Evolutionary conservation across 2,888 invertebrate species (phyloP), one percentile per base, ranked within the genome.

Genomic region (Lacanobia wlatinum): DNA sequence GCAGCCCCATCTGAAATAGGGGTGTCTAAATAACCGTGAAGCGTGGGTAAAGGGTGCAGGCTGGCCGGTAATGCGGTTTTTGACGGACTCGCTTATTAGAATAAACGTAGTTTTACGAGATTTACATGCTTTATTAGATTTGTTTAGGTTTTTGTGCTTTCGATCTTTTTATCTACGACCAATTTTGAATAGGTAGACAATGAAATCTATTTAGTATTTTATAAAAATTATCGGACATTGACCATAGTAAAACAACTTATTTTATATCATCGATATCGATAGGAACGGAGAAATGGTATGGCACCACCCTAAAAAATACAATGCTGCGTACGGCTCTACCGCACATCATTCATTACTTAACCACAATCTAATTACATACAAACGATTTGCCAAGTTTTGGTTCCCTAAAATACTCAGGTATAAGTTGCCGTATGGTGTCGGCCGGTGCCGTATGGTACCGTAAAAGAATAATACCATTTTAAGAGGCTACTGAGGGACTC

Each of bases 11-110:
- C 63, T 60, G 48, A 73, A 67, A 63, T 52, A 70, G 73, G 85
- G 85, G 85, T 85, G 83, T 53, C 55, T 83, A 85, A 85, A 83
- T 75, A 85, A 74, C 77, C 84, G 79, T 85, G 83, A 85, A 85
- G 69, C 70, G 61, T 28, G 83, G 77, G 75, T 74, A 76, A 83
- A 84, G 83, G 85, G 85, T 82, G 73, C 78, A 84, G 58, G 28
- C 50, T 69, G 77, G 53, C 78, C 74, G 70, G 78, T 83, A 77
- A 74, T 64, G 71, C 63, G 76, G 61, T 70, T 78, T 82, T 75
- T 80, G 75, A 80, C 70, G 73, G 73, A 82, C 78, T 74, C 60
- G 56, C n/a, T 70, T 40, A 73, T 82, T 65, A 50, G 64, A 73
- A 74, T 76, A 66, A 74, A 73, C 65, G 62, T 59, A 62, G 50